A percentile compares a stretch with the other conserved stretches of the same genome.
phyloP scores from a whole-genome alignment of 2,113 vertebrate genomes.

The Ophthalmolycus amberensis region DNA sequence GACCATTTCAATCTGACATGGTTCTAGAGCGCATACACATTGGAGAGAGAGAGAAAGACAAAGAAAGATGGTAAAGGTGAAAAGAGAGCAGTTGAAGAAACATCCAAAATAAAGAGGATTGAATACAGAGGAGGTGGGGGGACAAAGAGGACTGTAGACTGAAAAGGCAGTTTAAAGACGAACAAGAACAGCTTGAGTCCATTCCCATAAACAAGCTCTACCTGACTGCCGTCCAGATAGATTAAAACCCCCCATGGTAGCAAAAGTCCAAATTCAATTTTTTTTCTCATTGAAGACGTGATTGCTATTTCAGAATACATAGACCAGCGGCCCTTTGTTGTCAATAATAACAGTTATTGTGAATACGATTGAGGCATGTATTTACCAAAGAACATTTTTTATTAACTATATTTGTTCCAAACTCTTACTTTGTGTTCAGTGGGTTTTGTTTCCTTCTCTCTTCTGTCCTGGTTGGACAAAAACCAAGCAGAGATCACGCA shows the following conservation, averaged over 20 bases:
- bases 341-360: background rate
- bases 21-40: constrained; percentile 26
- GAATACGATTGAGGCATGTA: background rate
- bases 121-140: background rate
- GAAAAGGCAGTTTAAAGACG: background rate
- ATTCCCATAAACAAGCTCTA: background rate
- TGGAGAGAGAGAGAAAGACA: background rate
- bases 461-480: background rate
- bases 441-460: background rate
- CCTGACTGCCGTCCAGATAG: background rate
- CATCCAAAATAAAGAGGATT: background rate
- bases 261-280: background rate
- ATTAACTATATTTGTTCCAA: background rate
- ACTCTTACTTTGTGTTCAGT: background rate
- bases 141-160: background rate
- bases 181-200: background rate
- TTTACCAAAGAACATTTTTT: background rate
- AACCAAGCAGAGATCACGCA: background rate
- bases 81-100: background rate
- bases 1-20: constrained; percentile 57
- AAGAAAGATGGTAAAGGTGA: background rate
- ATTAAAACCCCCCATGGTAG: background rate
- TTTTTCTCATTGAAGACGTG: background rate
- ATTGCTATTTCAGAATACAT: background rate
- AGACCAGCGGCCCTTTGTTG: background rate